Evolutionary conservation across 2,888 invertebrate species (phyloP), one percentile per base, ranked within the genome.

Genomic region (Melangyna quadrimaculata): DNA sequence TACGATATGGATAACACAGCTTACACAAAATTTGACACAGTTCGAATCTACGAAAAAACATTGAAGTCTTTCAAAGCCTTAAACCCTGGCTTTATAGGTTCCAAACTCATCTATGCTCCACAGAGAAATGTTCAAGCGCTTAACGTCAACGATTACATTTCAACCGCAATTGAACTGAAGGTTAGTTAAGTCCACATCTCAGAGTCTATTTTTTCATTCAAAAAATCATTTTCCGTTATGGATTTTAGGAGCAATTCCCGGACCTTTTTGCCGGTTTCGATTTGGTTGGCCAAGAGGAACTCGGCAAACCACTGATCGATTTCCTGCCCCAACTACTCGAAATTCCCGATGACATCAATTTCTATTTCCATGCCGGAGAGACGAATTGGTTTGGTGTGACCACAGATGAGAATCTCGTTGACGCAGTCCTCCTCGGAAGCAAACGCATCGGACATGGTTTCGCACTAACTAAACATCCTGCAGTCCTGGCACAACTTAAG

Each of bases 331-430:
- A 94, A 83, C 89, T 96, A 40, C 88, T 93, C 27, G 89, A 91
- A 5, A 90, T 93, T 2, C 92, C 93, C 0, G 91, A 93, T 0
- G 88, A 90, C 27, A 91, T 96, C 0, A 93, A 94, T 63, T 95
- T 94, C 89, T 96, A 95, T 89, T 96, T 97, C 89, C 97, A 97
- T 89, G 96, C 97, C 0, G 97, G 96, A 0, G 97, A 97, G 91
- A 96, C 97, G 0, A 94, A 96, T 89, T 96, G 96, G 96, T 94
- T 93, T 89, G 96, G 94, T 19, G 92, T 93, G 17, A 87, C 91
- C 0, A 94, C 94, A 0, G 97, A 97, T 89, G 94, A 95, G 77
- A 97, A 97, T 90, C 91, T 97, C 4, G 91, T 96, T 17, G 97
- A 97, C 89, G 97, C 97, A 1, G 92, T 97, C 40, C 90, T 97